Percentiles rank a stretch among this genome's conserved stretches.
These are phyloP conservation scores for Malacoctenus gilli DNA, from an alignment of 2,797 vertebrate species.

Conservation along the genomic window DNA sequence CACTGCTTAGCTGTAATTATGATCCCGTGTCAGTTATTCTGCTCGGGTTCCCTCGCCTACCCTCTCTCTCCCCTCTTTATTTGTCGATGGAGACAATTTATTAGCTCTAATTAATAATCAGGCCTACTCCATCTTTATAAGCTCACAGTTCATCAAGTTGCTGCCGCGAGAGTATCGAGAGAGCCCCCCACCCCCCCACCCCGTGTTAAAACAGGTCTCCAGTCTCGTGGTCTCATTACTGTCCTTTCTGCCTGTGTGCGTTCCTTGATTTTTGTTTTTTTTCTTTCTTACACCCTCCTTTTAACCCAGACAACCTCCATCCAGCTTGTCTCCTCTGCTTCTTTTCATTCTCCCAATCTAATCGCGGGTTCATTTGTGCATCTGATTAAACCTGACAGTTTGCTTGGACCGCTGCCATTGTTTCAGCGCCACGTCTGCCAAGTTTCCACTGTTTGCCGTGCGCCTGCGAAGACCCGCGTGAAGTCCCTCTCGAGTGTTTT, in stretches of 20 bases:
- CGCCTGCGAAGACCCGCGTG: not conserved
- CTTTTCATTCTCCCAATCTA: conserved; percentile 28
- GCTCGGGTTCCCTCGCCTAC: conserved; percentile 6
- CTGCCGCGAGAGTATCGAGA: conserved; percentile 27
- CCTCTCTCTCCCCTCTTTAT: conserved; percentile 36
- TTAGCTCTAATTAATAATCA: conserved; percentile 70
- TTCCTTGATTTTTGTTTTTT: conserved; percentile 11
- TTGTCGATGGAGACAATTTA: conserved; percentile 54
- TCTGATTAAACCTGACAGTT: conserved; percentile 43
- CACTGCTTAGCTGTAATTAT: conserved; percentile 40
- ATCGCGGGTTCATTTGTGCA: conserved; percentile 37
- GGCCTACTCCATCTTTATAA: conserved; percentile 40
- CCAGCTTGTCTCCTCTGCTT: conserved; percentile 2
- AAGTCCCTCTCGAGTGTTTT: conserved; percentile 23
- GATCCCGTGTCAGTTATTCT: conserved; percentile 42
- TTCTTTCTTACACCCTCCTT: not conserved
- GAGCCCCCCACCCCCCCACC: conserved; percentile 18
- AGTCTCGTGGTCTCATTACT: conserved; percentile 1
- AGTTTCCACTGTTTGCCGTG: conserved; percentile 27
- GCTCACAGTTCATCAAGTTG: conserved; percentile 42
- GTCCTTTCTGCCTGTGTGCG: not conserved
- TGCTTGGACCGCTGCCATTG: conserved; percentile 25
- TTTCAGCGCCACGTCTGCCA: conserved; percentile 28
- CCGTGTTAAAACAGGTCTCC: too few species aligned
- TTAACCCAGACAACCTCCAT: conserved; percentile 3